Base-by-base conservation (phyloP, 1,140 invertebrate genomes). In the Neocloeon triangulifer region DNA sequence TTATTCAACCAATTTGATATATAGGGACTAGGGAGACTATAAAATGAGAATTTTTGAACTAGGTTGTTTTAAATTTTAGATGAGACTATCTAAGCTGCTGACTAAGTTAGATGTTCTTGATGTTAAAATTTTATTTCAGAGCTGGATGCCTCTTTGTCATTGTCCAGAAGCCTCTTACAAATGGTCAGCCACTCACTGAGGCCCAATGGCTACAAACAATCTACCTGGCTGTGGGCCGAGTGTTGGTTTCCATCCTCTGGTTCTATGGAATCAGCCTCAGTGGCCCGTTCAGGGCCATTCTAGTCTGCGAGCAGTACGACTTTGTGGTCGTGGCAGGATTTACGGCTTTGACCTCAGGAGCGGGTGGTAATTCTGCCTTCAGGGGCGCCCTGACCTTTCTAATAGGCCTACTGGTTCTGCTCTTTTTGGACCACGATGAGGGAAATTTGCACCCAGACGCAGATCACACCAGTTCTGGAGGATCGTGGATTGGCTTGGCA, bases 351-450 rank as follows among this genome's bases (percentile, higher is more conserved):
- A 32, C 36, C 36, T 4, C 25, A 39, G 37, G 37, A 4, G 14
- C 30, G 12, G 22, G 28, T 5, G 16, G 30, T 18, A 33, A 27
- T 20, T 25, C 34, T 8, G 29, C 19, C 8, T 13, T 26, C 10
- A 22, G 37, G 10, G 37, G 37, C 9, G 13, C 29, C 9, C n/a
- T 32, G 9, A 19, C 36, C 9, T 39, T 36, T 33, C n/a, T 26
- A 17, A 8, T 32, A 21, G 37, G 32, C 9, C 15, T 36, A 4
- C 12, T 39, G 13, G 13, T 30, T 8, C 25, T 39, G 17, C 16
- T 35, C 7, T 39, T 39, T 8, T 23, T 39, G 13, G 37, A 39
- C 21, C 37, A 39, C 25, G 37, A 39, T 36, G 37, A 39, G 13
- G 22, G 16, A 22, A 26, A 25, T n/a, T 21, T 20, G 25, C 36